Percentiles rank a stretch among this genome's conserved stretches.
phyloP scores from a whole-genome alignment of 2,113 vertebrate genomes.

The Nesogale talazaci region DNA sequence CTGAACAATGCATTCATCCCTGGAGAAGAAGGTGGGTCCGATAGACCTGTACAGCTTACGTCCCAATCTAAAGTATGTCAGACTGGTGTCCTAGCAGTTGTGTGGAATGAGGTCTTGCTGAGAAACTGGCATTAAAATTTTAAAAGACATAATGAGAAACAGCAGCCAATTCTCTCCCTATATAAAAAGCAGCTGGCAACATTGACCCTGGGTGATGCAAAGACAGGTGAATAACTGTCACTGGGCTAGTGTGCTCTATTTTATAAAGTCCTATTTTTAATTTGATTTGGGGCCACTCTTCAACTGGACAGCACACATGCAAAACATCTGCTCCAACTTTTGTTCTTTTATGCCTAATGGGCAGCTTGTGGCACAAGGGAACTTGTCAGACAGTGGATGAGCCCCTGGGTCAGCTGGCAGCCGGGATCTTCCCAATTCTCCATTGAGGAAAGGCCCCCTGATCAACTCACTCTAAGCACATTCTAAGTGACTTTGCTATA shows the following conservation, averaged over 20 bases:
- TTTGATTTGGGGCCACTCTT: conserved; percentile 56
- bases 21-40: background rate
- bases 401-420: background rate
- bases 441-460: background rate
- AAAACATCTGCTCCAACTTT: conserved; percentile 50
- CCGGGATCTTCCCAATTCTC: background rate
- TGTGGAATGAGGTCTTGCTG: background rate
- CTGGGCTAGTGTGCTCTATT: conserved; percentile 49
- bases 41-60: background rate
- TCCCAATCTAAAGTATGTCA: background rate
- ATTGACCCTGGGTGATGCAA: conserved; percentile 47
- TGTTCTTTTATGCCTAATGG: conserved; percentile 21
- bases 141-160: conserved; percentile 31
- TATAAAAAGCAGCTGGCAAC: conserved; percentile 55
- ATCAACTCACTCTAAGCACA: background rate
- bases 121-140: conserved; percentile 52
- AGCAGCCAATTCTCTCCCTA: conserved; percentile 24
- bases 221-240: conserved; percentile 48
- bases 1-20: background rate
- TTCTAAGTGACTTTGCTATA: background rate
- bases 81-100: background rate
- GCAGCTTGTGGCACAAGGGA: background rate
- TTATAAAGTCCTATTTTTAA: conserved; percentile 67
- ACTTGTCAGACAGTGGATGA: background rate
- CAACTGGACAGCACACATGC: conserved; percentile 6